phyloP scores from a whole-genome alignment of 2,113 vertebrate genomes.

The Tetraodon nigroviridis region DNA sequence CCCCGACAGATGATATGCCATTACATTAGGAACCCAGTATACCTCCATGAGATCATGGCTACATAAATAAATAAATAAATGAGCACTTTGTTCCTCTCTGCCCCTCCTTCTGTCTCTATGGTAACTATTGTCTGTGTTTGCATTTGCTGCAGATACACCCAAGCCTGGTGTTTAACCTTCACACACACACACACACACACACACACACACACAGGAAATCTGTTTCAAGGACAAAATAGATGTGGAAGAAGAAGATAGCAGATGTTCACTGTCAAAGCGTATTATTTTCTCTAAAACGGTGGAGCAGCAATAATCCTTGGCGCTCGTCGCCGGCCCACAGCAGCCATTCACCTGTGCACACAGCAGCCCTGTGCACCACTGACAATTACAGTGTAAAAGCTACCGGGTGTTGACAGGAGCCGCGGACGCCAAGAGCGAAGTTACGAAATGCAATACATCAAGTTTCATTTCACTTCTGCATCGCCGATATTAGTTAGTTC shows the following conservation, averaged over 20 bases:
- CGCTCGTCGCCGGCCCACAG: background rate
- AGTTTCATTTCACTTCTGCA: background rate
- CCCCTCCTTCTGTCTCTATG: constrained; percentile 46
- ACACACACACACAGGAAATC: constrained; percentile 9
- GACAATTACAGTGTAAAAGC: constrained; percentile 12
- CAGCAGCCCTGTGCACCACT: constrained; percentile 7
- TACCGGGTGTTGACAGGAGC: constrained; percentile 22
- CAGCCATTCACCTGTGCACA: background rate
- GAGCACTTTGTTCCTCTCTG: constrained; percentile 14
- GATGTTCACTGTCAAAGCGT: background rate
- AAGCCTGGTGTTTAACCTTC: constrained; percentile 20
- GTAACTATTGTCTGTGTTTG: constrained; percentile 36
- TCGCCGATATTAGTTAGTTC: too few species aligned
- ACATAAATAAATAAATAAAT: background rate
- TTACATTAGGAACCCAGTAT: too few species aligned
- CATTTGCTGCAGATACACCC: constrained; percentile 20
- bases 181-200: background rate
- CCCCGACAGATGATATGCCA: too few species aligned
- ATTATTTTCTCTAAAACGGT: background rate
- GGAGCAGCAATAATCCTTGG: background rate
- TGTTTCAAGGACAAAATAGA: constrained; percentile 15
- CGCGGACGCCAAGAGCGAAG: constrained; percentile 11
- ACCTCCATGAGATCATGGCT: too few species aligned
- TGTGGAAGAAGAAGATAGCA: background rate
- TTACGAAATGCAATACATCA: constrained; percentile 41